phyloP scores from a whole-genome alignment of 2,888 invertebrate species.

The Heterodera filipjevi region DNA sequence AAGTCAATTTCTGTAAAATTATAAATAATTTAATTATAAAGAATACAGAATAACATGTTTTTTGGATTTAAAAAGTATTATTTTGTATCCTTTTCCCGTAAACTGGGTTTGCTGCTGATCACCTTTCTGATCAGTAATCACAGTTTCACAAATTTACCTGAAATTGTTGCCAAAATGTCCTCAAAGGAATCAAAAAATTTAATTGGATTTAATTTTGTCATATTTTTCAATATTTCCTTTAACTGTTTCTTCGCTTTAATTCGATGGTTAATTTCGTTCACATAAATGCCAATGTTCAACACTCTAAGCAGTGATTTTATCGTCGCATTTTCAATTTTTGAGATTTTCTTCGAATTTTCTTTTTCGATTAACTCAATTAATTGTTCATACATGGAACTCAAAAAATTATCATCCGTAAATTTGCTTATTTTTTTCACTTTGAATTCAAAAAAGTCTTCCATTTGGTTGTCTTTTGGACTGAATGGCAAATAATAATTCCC shows the following conservation, averaged over 20 bases:
- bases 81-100: too few relatives aligned
- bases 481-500: background rate
- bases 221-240: background rate
- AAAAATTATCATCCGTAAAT: background rate
- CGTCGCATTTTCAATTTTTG: background rate
- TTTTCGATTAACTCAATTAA: background rate
- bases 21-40: background rate
- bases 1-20: background rate
- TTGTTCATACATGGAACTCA: background rate
- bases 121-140: too few relatives aligned
- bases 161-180: background rate
- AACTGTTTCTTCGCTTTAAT: background rate
- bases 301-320: background rate
- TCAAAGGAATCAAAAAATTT: background rate
- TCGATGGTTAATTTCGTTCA: constrained; percentile 2
- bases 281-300: constrained; percentile 6
- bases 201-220: background rate
- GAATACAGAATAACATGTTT: background rate
- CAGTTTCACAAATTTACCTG: background rate
- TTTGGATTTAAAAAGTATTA: too few relatives aligned
- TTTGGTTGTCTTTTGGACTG: background rate
- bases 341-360: background rate
- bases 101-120: too few relatives aligned
- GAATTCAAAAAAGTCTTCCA: background rate
- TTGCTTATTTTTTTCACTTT: constrained; percentile 2